Percentiles rank a stretch among this genome's conserved stretches.
Evolutionary conservation across 2,888 invertebrate species (phyloP).

Genomic region (Sarcophaga carnaria): DNA sequence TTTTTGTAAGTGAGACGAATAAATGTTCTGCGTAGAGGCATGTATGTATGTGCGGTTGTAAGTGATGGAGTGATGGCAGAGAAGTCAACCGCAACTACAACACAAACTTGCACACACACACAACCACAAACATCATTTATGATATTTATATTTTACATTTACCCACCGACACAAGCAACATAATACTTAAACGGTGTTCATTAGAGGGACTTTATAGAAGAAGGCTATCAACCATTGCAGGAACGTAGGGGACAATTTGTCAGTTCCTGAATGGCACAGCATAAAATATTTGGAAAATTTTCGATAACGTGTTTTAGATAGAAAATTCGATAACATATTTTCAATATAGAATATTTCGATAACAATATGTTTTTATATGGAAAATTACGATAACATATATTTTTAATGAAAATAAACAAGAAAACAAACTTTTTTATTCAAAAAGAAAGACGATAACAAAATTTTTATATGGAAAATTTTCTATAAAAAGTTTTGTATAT

Average conservation of each 20-base stretch:
- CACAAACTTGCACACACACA: neutral
- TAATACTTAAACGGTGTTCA: constrained; percentile 14
- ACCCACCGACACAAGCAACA: neutral
- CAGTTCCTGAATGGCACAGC: too few relatives aligned
- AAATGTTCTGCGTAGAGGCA: neutral
- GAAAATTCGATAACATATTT: too few relatives aligned
- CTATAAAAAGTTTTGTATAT: too few relatives aligned
- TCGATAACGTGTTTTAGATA: too few relatives aligned
- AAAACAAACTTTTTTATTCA: too few relatives aligned
- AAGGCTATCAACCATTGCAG: neutral
- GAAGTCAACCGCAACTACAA: constrained; percentile 44
- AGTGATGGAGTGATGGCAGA: neutral
- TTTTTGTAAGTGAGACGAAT: neutral
- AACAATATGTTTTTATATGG: too few relatives aligned
- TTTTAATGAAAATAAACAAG: too few relatives aligned
- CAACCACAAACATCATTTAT: constrained; percentile 7
- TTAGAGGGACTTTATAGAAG: neutral
- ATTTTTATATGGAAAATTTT: too few relatives aligned
- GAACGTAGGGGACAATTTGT: neutral
- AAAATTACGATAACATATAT: too few relatives aligned
- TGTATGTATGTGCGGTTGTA: neutral
- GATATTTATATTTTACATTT: constrained; percentile 26
- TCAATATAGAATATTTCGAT: too few relatives aligned
- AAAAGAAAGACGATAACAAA: too few relatives aligned
- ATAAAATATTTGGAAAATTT: too few relatives aligned